Evolutionary conservation across 2,888 invertebrate genomes (phyloP).

Genomic region (Mystacides longicornis): DNA sequence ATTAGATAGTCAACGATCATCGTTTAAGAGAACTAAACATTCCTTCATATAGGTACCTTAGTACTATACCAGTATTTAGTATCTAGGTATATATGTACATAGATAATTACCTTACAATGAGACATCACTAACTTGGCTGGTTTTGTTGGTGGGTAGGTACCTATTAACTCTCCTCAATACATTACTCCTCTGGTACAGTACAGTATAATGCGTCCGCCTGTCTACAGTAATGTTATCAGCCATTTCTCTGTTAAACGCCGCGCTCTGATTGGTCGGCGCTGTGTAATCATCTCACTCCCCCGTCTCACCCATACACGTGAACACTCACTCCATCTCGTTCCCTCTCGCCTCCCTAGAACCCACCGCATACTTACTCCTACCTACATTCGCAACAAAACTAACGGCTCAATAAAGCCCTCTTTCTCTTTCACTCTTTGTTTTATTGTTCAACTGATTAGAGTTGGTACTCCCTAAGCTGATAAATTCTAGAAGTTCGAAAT

Average conservation of each 20-base stretch:
- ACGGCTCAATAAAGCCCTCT: slow-evolving; percentile 15
- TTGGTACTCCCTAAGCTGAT: background rate
- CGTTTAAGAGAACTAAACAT: no score
- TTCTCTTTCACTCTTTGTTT: no score
- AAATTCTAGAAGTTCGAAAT: no score
- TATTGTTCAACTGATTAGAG: background rate
- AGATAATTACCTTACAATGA: no score
- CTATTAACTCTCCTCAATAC: background rate
- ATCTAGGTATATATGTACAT: no score
- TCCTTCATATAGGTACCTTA: no score
- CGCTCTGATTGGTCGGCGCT: slow-evolving; percentile 20
- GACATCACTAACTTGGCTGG: no score
- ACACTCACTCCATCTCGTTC: background rate
- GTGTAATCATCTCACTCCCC: slow-evolving; percentile 20
- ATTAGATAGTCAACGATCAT: no score
- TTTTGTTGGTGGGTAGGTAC: slow-evolving; percentile 2
- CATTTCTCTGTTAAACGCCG: slow-evolving; percentile 25
- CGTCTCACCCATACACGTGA: no score
- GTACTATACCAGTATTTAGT: no score
- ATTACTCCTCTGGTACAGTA: background rate
- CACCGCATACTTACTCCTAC: slow-evolving; percentile 1
- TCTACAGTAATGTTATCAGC: slow-evolving; percentile 18
- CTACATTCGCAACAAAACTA: slow-evolving; percentile 1
- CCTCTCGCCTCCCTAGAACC: slow-evolving; percentile 5
- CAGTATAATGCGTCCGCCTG: slow-evolving; percentile 9